Conservation (phyloP, 2,113 vertebrate species). For the Protomyctophum bolini region DNA sequence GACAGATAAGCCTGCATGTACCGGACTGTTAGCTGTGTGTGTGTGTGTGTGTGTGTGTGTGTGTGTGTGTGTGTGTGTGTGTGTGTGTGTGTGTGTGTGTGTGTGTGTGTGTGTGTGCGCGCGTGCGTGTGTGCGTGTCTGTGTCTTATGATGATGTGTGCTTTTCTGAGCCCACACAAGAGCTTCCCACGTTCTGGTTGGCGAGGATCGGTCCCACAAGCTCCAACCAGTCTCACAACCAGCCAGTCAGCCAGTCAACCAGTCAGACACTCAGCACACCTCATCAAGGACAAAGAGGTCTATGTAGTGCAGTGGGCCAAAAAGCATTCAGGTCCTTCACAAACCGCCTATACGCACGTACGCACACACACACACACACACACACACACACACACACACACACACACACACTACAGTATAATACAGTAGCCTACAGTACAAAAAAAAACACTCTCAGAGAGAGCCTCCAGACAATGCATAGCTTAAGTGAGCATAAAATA, state of each 20-base stretch:
- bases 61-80: background rate
- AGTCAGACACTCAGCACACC: background rate
- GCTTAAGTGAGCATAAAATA: slow-evolving; percentile 45
- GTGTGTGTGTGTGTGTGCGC: slow-evolving; percentile 6
- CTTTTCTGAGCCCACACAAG: slow-evolving; percentile 32
- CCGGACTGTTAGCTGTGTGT: too few species aligned
- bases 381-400: background rate
- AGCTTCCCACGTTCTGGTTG: slow-evolving; percentile 41
- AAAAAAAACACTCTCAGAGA: background rate
- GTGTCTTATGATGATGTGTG: slow-evolving; percentile 21
- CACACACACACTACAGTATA: background rate
- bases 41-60: background rate
- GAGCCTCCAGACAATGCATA: slow-evolving; percentile 11
- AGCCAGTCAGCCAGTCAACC: background rate
- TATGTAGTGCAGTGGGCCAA: slow-evolving; percentile 8
- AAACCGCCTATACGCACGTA: background rate
- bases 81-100: slow-evolving; percentile 17
- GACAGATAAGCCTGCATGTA: slow-evolving; percentile 49
- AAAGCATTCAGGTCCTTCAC: background rate
- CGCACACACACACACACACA: background rate
- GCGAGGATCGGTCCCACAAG: slow-evolving; percentile 3
- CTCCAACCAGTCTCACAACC: background rate
- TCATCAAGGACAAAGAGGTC: slow-evolving; percentile 21
- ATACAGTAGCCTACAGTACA: background rate
- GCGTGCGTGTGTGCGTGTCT: background rate